Evolutionary conservation across 2,797 vertebrate species (phyloP), one percentile per base, ranked within the genome.

Genomic region (Helostoma temminkii): DNA sequence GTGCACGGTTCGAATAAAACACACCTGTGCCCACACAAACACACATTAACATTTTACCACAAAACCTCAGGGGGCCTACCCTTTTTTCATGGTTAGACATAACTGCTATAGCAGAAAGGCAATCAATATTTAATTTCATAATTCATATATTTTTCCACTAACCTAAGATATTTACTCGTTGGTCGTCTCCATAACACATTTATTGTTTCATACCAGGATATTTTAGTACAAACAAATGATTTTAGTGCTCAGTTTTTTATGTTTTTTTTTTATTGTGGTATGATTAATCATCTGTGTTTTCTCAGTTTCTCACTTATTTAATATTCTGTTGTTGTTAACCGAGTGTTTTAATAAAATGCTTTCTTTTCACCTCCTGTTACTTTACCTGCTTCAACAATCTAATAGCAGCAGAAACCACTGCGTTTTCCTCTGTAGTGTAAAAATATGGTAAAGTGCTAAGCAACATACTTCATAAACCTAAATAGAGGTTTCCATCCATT

Each of bases 401-500:
- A 24, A 39, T 3, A 37, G 1, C 24, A 18, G 36, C 16, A 18
- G 15, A 54, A 37, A 6, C 1, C 28, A 50, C 12, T 19, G 10
- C 15, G 16, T 19, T 22, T 0, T 12, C 12, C 28, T 36, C 12
- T 26, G 18, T 16, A 19, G 2, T 57, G 7, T 28, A 5, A 62
- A 12, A 8, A 22, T 46, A 26, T 32, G 7, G 12, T 42, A 16
- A 24, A 26, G 22, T 32, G 39, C 54, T 10, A 9, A 39, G n/a
- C 32, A 43, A 18, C 22, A n/a, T 46, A 37, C 24, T 6, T 66
- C 26, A 41, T 37, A 32, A 37, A 62, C 5, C 26, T 59, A 70
- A 34, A 54, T 26, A 14, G 32, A 78, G n/a, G 56, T 84, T 86
- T 81, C 66, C 45, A 74, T 54, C 2, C 18, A 48, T 61, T 85